Conservation (phyloP, 92 coral and sea anemone genomes). For the Ricordea florida region DNA sequence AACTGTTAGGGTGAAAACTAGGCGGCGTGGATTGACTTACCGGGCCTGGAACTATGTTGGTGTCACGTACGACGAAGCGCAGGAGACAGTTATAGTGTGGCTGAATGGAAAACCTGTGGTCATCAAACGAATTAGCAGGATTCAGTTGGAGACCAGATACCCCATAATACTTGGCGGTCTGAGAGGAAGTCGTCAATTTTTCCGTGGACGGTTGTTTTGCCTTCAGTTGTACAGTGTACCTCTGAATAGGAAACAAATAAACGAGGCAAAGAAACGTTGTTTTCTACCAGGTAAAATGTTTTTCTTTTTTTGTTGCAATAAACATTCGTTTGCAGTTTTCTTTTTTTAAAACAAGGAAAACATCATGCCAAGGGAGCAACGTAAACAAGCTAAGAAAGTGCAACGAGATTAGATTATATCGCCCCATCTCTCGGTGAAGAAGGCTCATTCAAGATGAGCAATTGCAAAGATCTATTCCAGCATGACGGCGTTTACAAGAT, state of each 20-base stretch:
- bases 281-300: slow-evolving; percentile 26
- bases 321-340: too few species aligned
- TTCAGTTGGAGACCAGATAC: slow-evolving; percentile 30
- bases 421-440: too few species aligned
- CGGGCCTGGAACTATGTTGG: slow-evolving; percentile 58
- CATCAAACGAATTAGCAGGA: not conserved
- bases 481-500: too few species aligned
- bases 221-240: slow-evolving; percentile 62
- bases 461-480: too few species aligned
- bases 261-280: slow-evolving; percentile 57
- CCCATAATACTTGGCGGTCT: slow-evolving; percentile 34
- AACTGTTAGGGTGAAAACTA: slow-evolving; percentile 35
- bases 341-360: too few species aligned
- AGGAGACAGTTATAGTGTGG: slow-evolving; percentile 24
- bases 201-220: slow-evolving; percentile 54
- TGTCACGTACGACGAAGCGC: slow-evolving; percentile 27
- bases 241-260: slow-evolving; percentile 33
- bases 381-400: too few species aligned
- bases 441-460: too few species aligned
- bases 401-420: too few species aligned
- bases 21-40: slow-evolving; percentile 37
- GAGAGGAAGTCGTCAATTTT: slow-evolving; percentile 8
- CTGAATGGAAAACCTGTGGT: slow-evolving; percentile 10
- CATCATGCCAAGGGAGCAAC: too few species aligned
- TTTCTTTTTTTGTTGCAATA: too few species aligned